Evolutionary conservation across 1,140 invertebrate genomes (phyloP).

Genomic region (Trypoxylus dichotomus): DNA sequence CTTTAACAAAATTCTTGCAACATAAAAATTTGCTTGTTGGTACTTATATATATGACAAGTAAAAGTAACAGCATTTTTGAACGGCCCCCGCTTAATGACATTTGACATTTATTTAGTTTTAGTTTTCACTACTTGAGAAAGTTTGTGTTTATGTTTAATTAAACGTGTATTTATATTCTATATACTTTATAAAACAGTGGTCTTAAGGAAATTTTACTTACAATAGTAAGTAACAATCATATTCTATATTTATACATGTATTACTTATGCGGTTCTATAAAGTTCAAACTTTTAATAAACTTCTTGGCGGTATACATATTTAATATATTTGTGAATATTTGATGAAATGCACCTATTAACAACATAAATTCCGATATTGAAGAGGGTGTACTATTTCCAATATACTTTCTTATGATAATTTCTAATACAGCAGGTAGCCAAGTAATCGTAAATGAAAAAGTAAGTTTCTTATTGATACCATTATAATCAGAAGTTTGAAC

Average conservation of each 20-base stretch:
- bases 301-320: slow-evolving; percentile 33
- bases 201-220: not conserved
- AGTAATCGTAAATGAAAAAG: slow-evolving; percentile 31
- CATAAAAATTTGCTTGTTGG: too few species aligned
- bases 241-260: not conserved
- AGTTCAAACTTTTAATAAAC: slow-evolving; percentile 32
- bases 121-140: not conserved
- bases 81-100: not conserved
- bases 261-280: slow-evolving; percentile 33
- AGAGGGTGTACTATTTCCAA: slow-evolving; percentile 31
- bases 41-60: too few species aligned
- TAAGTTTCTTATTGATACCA: slow-evolving; percentile 7
- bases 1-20: too few species aligned
- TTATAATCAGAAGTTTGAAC: not conserved
- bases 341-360: slow-evolving; percentile 36
- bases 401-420: slow-evolving; percentile 32
- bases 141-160: slow-evolving; percentile 13
- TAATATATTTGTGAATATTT: slow-evolving; percentile 33
- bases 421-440: slow-evolving; percentile 38
- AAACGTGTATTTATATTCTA: not conserved
- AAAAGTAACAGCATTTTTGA: not conserved
- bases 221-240: not conserved
- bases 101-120: not conserved
- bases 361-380: slow-evolving; percentile 37
- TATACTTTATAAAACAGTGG: not conserved